Evolutionary conservation across 1,140 invertebrate genomes (phyloP).

Genomic region (Ectropis grisescens): DNA sequence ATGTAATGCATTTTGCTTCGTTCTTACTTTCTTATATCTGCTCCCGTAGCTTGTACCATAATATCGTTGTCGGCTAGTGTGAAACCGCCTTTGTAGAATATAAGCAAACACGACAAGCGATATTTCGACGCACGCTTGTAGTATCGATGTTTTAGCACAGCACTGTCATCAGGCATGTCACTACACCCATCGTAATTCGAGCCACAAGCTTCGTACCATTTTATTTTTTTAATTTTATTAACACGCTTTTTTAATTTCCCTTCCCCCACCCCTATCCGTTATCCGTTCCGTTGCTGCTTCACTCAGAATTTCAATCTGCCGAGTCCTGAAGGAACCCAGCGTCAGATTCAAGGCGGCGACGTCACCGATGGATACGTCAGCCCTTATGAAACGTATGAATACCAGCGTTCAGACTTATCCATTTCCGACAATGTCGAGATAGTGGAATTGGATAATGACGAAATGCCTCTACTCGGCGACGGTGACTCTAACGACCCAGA

Average conservation of each 20-base stretch:
- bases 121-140: no score
- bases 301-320: conserved; percentile 63
- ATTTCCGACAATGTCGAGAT: conserved; percentile 36
- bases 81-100: no score
- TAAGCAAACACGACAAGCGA: no score
- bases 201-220: conserved; percentile 34
- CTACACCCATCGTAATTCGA: conserved; percentile 14
- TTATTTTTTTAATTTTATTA: conserved; percentile 71
- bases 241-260: conserved; percentile 69
- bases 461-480: conserved; percentile 17
- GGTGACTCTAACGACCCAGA: conserved; percentile 41
- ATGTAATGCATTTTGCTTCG: no score
- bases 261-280: conserved; percentile 35
- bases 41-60: no score
- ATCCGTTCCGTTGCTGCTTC: conserved; percentile 45
- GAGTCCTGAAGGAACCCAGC: conserved; percentile 23
- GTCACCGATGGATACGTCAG: conserved; percentile 38
- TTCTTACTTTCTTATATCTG: no score
- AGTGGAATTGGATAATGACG: conserved; percentile 38
- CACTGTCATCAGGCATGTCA: conserved; percentile 49
- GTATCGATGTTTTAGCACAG: no score
- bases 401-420: conserved; percentile 27
- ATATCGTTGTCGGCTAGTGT: no score
- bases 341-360: conserved; percentile 29
- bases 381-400: conserved; percentile 40